Evolutionary conservation across 2,888 invertebrate genomes (phyloP), one percentile per base, ranked within the genome.

Genomic region (Philhelius pedissequus): DNA sequence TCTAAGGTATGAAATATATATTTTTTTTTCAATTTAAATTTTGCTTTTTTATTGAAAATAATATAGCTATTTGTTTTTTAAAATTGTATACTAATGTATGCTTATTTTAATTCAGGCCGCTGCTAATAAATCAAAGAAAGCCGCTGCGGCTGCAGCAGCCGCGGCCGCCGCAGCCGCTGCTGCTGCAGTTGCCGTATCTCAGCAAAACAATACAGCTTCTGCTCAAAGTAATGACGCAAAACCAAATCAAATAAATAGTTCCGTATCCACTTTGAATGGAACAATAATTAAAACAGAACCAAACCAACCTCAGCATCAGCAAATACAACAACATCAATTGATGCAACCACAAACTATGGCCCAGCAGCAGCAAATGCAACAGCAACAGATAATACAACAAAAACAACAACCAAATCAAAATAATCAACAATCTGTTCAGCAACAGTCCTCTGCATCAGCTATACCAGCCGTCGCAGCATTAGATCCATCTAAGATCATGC

Each of bases 401-500:
- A 87, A 74, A 48, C 87, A 79, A 22, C 87, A 86, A 78, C 82
- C 88, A 82, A 87, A 87, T 66, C 86, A 78, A 25, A 89, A 88
- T 45, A 88, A 88, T 32, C 87, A 88, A 50, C 83, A 87, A 35
- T 71, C 80, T 58, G 88, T 88, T 18, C 89, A 87, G 60, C 90
- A 90, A 54, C 90, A 89, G 71, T 87, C 86, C 68, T 86, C 88
- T 81, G 87, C 88, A 43, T 89, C 88, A 48, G 87, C 90, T 58
- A 90, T 90, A 87, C 90, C 92, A 62, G 91, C 92, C 68, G 90
- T 92, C 30, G 91, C 92, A 35, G 91, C 92, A 38, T 88, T 93
- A 74, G 93, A 93, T 86, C 92, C 93, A 74, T 92, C 91, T 86
- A 93, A 93, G 88, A 92, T 93, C 89, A 93, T 94, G 89, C 94